phyloP scores from a whole-genome alignment of 2,888 invertebrate species.

The Eumerus sabulonum region DNA sequence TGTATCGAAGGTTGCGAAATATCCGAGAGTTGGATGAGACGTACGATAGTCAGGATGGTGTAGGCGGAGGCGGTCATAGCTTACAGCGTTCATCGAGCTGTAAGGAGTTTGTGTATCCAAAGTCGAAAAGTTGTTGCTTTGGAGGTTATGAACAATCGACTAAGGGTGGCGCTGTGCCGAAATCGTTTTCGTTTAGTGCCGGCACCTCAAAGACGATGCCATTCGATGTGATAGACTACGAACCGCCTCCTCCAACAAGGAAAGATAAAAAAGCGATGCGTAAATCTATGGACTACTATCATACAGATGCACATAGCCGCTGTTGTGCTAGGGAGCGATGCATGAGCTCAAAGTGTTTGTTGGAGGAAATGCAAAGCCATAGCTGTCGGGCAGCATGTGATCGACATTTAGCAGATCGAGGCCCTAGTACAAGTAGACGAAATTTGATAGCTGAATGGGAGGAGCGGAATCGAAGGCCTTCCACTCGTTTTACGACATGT shows the following conservation, averaged over 20 bases:
- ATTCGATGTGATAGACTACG: conserved; percentile 78
- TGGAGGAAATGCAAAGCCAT: conserved; percentile 76
- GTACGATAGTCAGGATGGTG: conserved; percentile 70
- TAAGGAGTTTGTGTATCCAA: conserved; percentile 78
- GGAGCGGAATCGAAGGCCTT: conserved; percentile 69
- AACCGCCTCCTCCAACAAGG: conserved; percentile 75
- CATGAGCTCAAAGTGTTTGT: conserved; percentile 76
- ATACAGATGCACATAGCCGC: conserved; percentile 72
- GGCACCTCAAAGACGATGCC: conserved; percentile 75
- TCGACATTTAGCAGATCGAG: conserved; percentile 53
- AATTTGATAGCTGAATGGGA: conserved; percentile 76
- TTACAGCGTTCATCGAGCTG: conserved; percentile 77
- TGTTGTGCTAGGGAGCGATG: conserved; percentile 77
- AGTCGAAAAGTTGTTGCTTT: conserved; percentile 78
- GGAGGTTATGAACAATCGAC: conserved; percentile 75
- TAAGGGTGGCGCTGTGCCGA: conserved; percentile 76
- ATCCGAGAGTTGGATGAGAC: conserved; percentile 76
- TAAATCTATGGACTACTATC: conserved; percentile 75
- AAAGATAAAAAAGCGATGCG: conserved; percentile 76
- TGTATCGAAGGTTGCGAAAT: conserved; percentile 75
- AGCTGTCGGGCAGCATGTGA: conserved; percentile 60
- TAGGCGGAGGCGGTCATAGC: conserved; percentile 71
- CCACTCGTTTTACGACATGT: conserved; percentile 52
- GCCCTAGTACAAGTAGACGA: conserved; percentile 73
- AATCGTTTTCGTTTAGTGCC: conserved; percentile 79